Conservation (phyloP, 30 jellyfish, hydroid and myxozoan genomes). For the Phacellophora camtschatica region DNA sequence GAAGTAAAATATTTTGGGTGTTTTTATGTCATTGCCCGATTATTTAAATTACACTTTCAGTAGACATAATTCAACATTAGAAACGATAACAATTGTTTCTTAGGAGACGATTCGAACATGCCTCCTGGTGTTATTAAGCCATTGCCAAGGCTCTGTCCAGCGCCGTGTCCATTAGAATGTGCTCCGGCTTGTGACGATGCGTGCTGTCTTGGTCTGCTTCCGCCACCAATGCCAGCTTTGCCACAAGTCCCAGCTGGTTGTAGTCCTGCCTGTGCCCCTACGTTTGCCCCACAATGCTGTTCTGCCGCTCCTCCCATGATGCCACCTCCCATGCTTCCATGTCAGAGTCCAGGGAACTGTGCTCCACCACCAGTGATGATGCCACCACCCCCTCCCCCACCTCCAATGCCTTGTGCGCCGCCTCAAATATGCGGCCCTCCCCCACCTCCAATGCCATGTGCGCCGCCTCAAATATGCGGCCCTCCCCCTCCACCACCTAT, state of each 20-base stretch:
- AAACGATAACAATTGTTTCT: neutral
- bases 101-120: constrained; percentile 44
- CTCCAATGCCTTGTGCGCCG: constrained; percentile 57
- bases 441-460: constrained; percentile 57
- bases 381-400: constrained; percentile 77
- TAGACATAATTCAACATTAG: neutral
- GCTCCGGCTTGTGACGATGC: constrained; percentile 75
- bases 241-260: constrained; percentile 73
- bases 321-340: constrained; percentile 80
- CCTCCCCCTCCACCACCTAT: constrained; percentile 57
- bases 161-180: constrained; percentile 61
- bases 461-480: constrained; percentile 45
- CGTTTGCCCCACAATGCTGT: constrained; percentile 63
- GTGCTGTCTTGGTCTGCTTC: constrained; percentile 60
- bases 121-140: constrained; percentile 69
- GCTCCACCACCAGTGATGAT: constrained; percentile 71
- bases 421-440: constrained; percentile 57
- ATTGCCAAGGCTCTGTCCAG: constrained; percentile 57
- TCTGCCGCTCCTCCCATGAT: constrained; percentile 65
- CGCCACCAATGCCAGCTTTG: constrained; percentile 62
- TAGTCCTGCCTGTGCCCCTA: constrained; percentile 69
- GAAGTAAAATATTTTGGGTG: too few relatives aligned
- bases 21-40: too few relatives aligned
- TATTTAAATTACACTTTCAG: too few relatives aligned
- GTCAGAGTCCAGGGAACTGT: constrained; percentile 55